Conservation (phyloP, 2,113 vertebrate genomes). For the Callipepla squamata region DNA sequence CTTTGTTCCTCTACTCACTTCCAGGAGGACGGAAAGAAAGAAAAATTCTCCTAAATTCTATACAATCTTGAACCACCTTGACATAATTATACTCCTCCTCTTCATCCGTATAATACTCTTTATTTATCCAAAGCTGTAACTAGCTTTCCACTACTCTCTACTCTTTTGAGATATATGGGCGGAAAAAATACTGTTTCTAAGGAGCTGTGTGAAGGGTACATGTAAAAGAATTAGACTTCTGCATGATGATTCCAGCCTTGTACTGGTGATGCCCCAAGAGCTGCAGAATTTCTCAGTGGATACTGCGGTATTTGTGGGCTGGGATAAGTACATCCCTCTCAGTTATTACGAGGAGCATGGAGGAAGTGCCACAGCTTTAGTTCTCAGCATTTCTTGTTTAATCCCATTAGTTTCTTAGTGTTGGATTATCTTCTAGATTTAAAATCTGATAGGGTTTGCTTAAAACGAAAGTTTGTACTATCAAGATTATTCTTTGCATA, state of each 20-base stretch:
- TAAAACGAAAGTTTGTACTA: neutral
- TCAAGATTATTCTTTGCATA: neutral
- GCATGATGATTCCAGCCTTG: slow-evolving; percentile 17
- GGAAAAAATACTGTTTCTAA: slow-evolving; percentile 6
- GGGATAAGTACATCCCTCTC: slow-evolving; percentile 30
- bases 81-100: neutral
- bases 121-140: neutral
- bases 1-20: neutral
- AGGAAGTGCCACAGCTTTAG: slow-evolving; percentile 30
- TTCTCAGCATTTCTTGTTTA: neutral
- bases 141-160: slow-evolving; percentile 23
- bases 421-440: neutral
- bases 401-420: neutral
- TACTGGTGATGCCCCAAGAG: slow-evolving; percentile 64
- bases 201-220: slow-evolving; percentile 26
- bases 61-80: neutral
- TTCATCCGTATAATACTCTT: neutral
- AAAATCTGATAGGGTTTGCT: neutral
- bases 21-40: neutral
- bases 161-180: neutral
- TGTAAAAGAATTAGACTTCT: slow-evolving; percentile 16
- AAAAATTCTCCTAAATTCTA: neutral
- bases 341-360: neutral
- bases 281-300: slow-evolving; percentile 69
- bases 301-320: slow-evolving; percentile 34